Evolutionary conservation across 2,113 vertebrate genomes (phyloP), one percentile per base, ranked within the genome.

Genomic region (Heliornis fulica): DNA sequence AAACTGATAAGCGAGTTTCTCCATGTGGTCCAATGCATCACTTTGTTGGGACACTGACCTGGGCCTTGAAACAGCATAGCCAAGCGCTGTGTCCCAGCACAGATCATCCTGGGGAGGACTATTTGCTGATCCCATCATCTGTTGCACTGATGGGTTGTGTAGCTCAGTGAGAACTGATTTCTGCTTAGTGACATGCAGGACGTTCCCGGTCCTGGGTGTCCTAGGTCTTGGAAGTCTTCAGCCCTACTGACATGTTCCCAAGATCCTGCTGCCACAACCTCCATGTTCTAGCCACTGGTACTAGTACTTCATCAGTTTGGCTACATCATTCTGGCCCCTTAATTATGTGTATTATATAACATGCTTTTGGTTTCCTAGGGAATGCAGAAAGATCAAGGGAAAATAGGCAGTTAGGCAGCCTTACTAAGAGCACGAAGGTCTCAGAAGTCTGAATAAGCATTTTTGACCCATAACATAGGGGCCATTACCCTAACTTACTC

Each of bases 21-120:
- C 60, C 54, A 36, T 0, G 0, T 45, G 22, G 16, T 6, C 41
- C 17, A 65, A 2, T 28, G 11, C 18, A 78, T 4, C 22, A 43
- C 5, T 53, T 70, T 80, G 18, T 28, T 72, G 22, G 31, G 89
- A 72, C 15, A 18, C 3, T 59, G 43, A 36, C 34, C 13, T 61
- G 15, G 15, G 5, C 28, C 57, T 81, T 81, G 32, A 87, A 89
- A 38, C 6, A 21, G 22, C 8, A 22, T 3, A 50, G 7, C 11
- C 28, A 78, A 59, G 5, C 31, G 15, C 21, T 61, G 7, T n/a
- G 26, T 77, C 16, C 8, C 34, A 89, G 31, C 50, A 61, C 21
- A 38, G 22, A 10, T 63, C 13, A 28, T 83, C 19, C 31, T 54
- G 6, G n/a, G 4, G 11, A n/a, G n/a, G 3, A 12, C n/a, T 40